phyloP scores from a whole-genome alignment of 2,113 vertebrate species.

The Cyanoramphus novaezelandiae region DNA sequence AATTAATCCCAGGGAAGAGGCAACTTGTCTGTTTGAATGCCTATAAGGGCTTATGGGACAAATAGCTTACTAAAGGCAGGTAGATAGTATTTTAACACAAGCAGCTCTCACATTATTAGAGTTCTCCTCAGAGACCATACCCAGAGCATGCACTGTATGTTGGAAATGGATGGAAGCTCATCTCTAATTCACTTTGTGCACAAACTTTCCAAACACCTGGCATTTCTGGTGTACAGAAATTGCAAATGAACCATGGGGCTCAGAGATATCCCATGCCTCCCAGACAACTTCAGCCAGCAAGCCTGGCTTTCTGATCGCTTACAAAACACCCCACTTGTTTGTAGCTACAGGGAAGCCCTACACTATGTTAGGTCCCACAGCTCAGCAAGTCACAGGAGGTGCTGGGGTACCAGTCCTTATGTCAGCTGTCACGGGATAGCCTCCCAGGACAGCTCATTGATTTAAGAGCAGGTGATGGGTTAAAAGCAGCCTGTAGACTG shows the following conservation, averaged over 20 bases:
- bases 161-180: not conserved
- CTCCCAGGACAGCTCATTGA: not conserved
- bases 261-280: not conserved
- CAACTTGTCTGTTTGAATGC: not conserved
- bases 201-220: not conserved
- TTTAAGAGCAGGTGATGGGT: not conserved
- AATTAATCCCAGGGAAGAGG: slow-evolving; percentile 45
- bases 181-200: not conserved
- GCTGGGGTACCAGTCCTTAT: not conserved
- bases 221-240: not conserved
- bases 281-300: not conserved
- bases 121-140: not conserved
- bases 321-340: not conserved
- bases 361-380: not conserved
- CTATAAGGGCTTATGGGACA: slow-evolving; percentile 47
- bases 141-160: not conserved
- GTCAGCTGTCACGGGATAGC: accelerated
- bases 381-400: not conserved
- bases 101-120: not conserved
- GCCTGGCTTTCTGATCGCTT: not conserved
- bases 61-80: slow-evolving; percentile 16
- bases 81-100: not conserved
- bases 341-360: not conserved
- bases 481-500: not conserved
- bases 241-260: not conserved